Percentiles rank a stretch among this genome's conserved stretches.
Conservation (phyloP, 2,888 invertebrate genomes). For the Napeogenes inachia region DNA sequence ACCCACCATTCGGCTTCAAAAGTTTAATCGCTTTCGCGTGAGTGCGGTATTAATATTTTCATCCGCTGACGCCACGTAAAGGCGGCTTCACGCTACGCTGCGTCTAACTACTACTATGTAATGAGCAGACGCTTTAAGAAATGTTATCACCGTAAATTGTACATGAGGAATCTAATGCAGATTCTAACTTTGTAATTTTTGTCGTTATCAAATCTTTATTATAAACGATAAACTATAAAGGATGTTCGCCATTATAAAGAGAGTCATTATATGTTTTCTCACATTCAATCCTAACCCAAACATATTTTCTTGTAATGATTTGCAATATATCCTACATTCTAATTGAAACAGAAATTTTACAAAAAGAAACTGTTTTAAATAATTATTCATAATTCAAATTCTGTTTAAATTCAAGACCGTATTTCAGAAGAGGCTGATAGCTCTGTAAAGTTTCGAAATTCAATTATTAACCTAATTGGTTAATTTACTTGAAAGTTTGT, state of each 20-base stretch:
- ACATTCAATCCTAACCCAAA: neutral
- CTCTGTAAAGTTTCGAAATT: constrained; percentile 2
- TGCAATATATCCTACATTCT: neutral
- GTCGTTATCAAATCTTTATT: too few species aligned
- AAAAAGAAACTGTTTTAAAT: neutral
- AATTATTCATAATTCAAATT: neutral
- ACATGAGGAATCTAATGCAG: too few species aligned
- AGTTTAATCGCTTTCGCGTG: constrained; percentile 47
- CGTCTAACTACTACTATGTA: constrained; percentile 5
- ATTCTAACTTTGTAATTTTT: too few species aligned
- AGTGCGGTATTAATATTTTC: constrained; percentile 42
- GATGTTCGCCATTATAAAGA: neutral
- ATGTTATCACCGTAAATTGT: too few species aligned
- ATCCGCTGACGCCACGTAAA: constrained; percentile 30
- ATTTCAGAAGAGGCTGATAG: neutral
- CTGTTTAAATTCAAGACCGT: neutral
- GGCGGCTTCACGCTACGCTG: constrained; percentile 9
- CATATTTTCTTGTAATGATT: neutral
- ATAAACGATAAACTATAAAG: too few species aligned
- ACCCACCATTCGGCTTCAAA: constrained; percentile 30
- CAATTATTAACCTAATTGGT: constrained; percentile 2
- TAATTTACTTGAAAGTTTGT: constrained; percentile 5
- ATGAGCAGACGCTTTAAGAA: too few species aligned
- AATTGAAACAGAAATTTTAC: too few species aligned
- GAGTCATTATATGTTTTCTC: neutral